These are phyloP conservation scores for Amblyraja radiata DNA, from an alignment of 2,797 vertebrate species.

Conservation along the genomic window DNA sequence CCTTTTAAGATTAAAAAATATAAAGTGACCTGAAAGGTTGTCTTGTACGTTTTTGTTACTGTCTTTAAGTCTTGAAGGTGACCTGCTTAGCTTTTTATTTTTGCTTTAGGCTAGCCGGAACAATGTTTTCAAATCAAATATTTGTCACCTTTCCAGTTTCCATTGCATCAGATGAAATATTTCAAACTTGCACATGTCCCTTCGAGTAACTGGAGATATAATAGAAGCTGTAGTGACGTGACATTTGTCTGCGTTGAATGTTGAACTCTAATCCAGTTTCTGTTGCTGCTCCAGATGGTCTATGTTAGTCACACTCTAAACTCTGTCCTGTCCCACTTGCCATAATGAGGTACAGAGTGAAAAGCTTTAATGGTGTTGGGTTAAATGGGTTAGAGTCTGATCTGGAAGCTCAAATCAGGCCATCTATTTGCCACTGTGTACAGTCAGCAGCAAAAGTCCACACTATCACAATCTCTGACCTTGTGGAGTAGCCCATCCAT, in stretches of 20 bases:
- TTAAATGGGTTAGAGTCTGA: too few relatives aligned
- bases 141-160: background rate
- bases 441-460: too few relatives aligned
- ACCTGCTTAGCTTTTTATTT: background rate
- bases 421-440: too few relatives aligned
- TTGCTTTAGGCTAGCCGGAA: background rate
- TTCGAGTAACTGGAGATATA: background rate
- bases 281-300: background rate
- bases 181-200: background rate
- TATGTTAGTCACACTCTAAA: background rate
- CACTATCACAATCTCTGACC: too few relatives aligned
- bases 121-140: background rate
- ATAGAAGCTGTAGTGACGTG: background rate
- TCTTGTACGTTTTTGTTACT: background rate
- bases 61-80: background rate
- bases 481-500: too few relatives aligned
- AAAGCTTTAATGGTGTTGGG: too few relatives aligned
- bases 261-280: background rate
- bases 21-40: background rate
- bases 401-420: too few relatives aligned
- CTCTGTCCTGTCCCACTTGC: background rate
- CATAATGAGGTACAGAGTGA: background rate
- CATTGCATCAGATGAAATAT: background rate
- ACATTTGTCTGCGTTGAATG: background rate
- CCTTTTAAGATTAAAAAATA: background rate